Evolutionary conservation across 2,888 invertebrate species (phyloP), one percentile per base, ranked within the genome.

Genomic region (Papilio demoleus): DNA sequence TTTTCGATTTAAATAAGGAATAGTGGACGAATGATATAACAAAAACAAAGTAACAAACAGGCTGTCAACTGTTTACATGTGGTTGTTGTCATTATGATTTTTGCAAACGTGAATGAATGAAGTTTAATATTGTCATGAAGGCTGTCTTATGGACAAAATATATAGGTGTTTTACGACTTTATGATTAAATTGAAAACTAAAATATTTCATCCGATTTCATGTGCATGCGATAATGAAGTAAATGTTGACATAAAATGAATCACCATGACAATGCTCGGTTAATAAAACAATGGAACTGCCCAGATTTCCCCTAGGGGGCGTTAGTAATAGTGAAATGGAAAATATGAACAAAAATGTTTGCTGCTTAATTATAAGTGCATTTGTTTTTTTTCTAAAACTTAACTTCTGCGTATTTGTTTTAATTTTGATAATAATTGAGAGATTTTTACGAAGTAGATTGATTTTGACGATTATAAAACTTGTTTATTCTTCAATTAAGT

Each of bases 191-290:
- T 1, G 2, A 9, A 6, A 3, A 17, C n/a, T 8, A 31, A 53
- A 17, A 31, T 77, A 76, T 22, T 40, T 64, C 31, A 56, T 22
- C 4, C 38, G 38, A 31, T 24, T 65, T 24, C 40, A 60, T 40
- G 38, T 67, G 22, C 40, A 63, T 47, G 17, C 14, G 66, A 69
- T 63, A 65, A 67, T 68, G 62, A 65, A 70, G 65, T 66, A 71
- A 74, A 74, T 77, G 77, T 78, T 78, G 74, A 75, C 76, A 76
- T 75, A 67, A 79, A 83, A 74, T 86, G 85, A 88, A 88, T 89
- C 87, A 89, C 88, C 88, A 87, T 90, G 88, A 90, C 90, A 89
- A 87, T 88, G 83, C 81, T 78, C 76, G 83, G 78, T 80, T 82
- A 79, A 80, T 83, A 84, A 75, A 82, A 85, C 87, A 88, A 85